Evolutionary conservation across 2,888 invertebrate species (phyloP).

Genomic region (Drosophila nr. perissopoda): DNA sequence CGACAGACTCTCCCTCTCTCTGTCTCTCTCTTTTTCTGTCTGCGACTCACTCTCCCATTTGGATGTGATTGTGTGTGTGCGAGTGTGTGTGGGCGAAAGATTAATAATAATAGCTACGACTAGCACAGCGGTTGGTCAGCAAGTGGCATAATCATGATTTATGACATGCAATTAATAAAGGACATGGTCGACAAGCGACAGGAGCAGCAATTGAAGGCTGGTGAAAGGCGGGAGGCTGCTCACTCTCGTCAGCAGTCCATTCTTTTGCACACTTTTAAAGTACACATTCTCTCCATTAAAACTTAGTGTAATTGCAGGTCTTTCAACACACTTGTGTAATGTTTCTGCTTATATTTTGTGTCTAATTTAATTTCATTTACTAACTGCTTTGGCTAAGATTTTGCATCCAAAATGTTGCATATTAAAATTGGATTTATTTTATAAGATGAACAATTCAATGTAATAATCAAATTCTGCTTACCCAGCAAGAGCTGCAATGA

Average conservation of each 20-base stretch:
- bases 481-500: neutral
- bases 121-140: slow-evolving; percentile 76
- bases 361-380: neutral
- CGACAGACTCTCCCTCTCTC: slow-evolving; percentile 16
- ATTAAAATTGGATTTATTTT: neutral
- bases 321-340: neutral
- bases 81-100: slow-evolving; percentile 71
- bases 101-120: slow-evolving; percentile 80
- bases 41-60: neutral
- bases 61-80: slow-evolving; percentile 7
- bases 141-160: slow-evolving; percentile 81
- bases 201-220: slow-evolving; percentile 51
- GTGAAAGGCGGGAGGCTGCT: slow-evolving; percentile 47
- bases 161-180: slow-evolving; percentile 80
- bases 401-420: neutral
- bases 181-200: slow-evolving; percentile 49
- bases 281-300: slow-evolving; percentile 36
- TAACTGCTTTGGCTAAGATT: neutral
- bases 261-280: slow-evolving; percentile 57
- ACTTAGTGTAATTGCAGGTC: slow-evolving; percentile 11
- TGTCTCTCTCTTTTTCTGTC: neutral
- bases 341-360: neutral
- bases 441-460: neutral
- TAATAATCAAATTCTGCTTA: too few relatives aligned
- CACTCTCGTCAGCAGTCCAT: neutral